A percentile compares a stretch with the other conserved stretches of the same genome.
Conservation (phyloP, 2,113 vertebrate species). For the Microtus pennsylvanicus region DNA sequence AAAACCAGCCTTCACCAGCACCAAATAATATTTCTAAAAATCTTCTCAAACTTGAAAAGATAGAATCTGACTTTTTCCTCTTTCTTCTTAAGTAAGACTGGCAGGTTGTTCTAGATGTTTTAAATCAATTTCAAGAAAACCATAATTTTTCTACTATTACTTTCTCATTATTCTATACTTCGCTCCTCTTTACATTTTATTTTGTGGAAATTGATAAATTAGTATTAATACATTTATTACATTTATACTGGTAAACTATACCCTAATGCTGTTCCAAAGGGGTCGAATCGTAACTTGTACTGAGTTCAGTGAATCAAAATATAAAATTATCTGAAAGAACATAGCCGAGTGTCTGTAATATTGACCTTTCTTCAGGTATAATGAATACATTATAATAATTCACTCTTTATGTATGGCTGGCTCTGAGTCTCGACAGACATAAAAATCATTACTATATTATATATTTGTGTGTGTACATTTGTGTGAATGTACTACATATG, state of each 20-base stretch:
- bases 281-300: background rate
- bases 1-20: background rate
- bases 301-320: slow-evolving; percentile 41
- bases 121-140: slow-evolving; percentile 18
- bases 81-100: slow-evolving; percentile 34
- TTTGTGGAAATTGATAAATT: slow-evolving; percentile 32
- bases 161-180: background rate
- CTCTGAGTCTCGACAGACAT: background rate
- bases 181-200: background rate
- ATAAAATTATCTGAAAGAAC: slow-evolving; percentile 31
- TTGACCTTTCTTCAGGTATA: background rate
- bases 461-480: background rate
- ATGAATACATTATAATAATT: slow-evolving; percentile 45
- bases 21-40: slow-evolving; percentile 47
- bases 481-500: background rate
- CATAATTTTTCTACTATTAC: slow-evolving; percentile 9
- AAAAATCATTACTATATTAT: background rate
- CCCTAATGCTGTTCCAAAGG: background rate
- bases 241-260: slow-evolving; percentile 7
- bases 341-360: background rate
- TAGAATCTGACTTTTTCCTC: slow-evolving; percentile 11
- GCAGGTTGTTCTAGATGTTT: background rate
- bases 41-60: background rate
- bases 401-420: background rate
- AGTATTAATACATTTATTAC: background rate